A percentile compares a stretch with the other conserved stretches of the same genome.
Evolutionary conservation across 2,113 vertebrate genomes (phyloP).

Genomic region (Oryctolagus cuniculus): DNA sequence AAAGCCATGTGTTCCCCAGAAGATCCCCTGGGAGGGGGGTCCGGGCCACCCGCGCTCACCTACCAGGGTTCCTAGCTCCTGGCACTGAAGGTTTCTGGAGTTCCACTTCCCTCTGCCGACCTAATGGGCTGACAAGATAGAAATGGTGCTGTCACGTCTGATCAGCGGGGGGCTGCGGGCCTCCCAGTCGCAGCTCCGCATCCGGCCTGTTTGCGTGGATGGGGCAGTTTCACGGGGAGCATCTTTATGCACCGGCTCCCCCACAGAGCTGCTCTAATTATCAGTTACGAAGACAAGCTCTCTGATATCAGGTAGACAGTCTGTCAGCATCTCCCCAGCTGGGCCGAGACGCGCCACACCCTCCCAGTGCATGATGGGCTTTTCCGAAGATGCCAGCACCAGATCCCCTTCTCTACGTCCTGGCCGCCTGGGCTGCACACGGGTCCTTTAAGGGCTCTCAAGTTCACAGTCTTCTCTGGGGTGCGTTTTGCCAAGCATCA

Average conservation of each 20-base stretch:
- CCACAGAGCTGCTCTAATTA: constrained; percentile 79
- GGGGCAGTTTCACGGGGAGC: constrained; percentile 69
- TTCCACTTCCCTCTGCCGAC: constrained; percentile 55
- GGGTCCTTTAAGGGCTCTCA: neutral
- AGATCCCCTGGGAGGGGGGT: constrained; percentile 41
- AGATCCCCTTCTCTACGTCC: neutral
- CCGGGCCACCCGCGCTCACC: neutral
- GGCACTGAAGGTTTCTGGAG: constrained; percentile 18
- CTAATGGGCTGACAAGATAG: constrained; percentile 51
- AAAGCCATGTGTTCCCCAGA: neutral
- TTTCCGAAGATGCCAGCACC: constrained; percentile 29
- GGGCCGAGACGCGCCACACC: constrained; percentile 62
- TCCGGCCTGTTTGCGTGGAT: constrained; percentile 73
- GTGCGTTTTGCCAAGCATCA: constrained; percentile 2
- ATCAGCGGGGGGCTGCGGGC: constrained; percentile 81
- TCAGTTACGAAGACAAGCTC: constrained; percentile 80
- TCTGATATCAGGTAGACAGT: constrained; percentile 74
- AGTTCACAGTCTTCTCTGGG: neutral
- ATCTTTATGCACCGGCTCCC: constrained; percentile 78
- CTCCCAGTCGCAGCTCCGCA: constrained; percentile 60
- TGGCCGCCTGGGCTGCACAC: neutral
- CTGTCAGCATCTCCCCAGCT: constrained; percentile 63
- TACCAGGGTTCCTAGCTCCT: neutral
- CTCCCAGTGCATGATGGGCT: constrained; percentile 23
- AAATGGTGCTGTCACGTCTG: constrained; percentile 76